Percentiles rank a stretch among this genome's conserved stretches.
phyloP scores from a whole-genome alignment of 2,888 invertebrate species.

The Acrobasis repandana region DNA sequence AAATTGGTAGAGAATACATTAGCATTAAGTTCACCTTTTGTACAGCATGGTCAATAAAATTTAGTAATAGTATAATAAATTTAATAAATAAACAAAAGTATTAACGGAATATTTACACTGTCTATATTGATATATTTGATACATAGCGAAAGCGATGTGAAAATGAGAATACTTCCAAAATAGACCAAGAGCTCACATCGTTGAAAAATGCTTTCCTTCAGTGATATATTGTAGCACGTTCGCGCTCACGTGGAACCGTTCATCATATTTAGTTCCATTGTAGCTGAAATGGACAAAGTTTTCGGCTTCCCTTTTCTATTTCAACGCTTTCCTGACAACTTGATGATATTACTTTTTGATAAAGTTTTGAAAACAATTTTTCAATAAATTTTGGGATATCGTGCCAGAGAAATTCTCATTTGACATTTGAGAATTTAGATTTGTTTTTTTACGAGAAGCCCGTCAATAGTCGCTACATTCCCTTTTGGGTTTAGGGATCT shows the following conservation, averaged over 20 bases:
- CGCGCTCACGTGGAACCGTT: constrained; percentile 13
- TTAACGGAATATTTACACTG: too few relatives aligned
- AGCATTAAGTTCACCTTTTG: too few relatives aligned
- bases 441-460: too few relatives aligned
- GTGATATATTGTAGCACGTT: constrained; percentile 15
- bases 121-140: not conserved
- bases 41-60: too few relatives aligned
- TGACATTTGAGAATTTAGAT: too few relatives aligned
- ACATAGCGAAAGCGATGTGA: not conserved
- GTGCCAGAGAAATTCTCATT: not conserved
- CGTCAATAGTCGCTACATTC: too few relatives aligned
- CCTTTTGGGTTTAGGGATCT: too few relatives aligned
- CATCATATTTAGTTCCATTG: constrained; percentile 13
- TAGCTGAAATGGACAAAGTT: constrained; percentile 15
- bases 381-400: constrained; percentile 5
- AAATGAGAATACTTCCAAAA: not conserved
- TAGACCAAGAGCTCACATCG: not conserved
- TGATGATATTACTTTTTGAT: constrained; percentile 12
- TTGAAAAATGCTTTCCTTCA: not conserved
- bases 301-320: constrained; percentile 16
- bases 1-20: too few relatives aligned
- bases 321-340: constrained; percentile 17
- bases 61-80: too few relatives aligned
- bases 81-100: too few relatives aligned
- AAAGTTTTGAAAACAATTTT: constrained; percentile 11